phyloP scores from a whole-genome alignment of 2,888 invertebrate genomes.

The Helobdella robusta region DNA sequence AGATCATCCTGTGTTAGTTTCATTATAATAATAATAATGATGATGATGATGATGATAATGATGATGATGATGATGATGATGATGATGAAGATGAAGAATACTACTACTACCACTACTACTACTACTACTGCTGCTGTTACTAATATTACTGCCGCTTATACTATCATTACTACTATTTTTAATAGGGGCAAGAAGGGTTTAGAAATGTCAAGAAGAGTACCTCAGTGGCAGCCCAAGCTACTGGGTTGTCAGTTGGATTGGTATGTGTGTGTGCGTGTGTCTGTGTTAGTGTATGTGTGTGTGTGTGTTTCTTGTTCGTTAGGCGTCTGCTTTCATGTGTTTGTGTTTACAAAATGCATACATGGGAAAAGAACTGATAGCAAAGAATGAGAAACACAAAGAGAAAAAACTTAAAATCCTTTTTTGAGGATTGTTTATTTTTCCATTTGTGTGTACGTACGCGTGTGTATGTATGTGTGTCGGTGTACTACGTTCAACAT shows the following conservation, averaged over 20 bases:
- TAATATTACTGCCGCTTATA: background rate
- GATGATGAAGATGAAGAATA: too few species aligned
- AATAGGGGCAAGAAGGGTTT: constrained; percentile 84
- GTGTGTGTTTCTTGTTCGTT: background rate
- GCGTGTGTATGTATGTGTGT: too few species aligned
- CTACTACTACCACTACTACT: background rate
- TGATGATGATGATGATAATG: background rate
- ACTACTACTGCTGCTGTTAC: background rate
- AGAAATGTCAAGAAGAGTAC: constrained; percentile 90
- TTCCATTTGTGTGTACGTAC: too few species aligned
- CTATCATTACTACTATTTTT: constrained; percentile 40
- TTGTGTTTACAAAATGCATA: too few species aligned
- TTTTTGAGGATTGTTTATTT: too few species aligned
- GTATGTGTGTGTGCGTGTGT: constrained; percentile 32
- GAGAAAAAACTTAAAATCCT: too few species aligned
- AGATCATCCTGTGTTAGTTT: constrained; percentile 33
- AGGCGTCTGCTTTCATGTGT: too few species aligned
- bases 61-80: background rate
- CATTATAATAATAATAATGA: background rate
- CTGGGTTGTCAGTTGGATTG: constrained; percentile 58
- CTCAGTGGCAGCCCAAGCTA: constrained; percentile 89
- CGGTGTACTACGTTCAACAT: too few species aligned
- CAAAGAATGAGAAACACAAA: too few species aligned
- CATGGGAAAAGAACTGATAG: too few species aligned
- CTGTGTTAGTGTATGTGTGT: background rate